These are phyloP conservation scores for Catocala nupta DNA, from an alignment of 2,888 invertebrate genomes.

Conservation along the genomic window DNA sequence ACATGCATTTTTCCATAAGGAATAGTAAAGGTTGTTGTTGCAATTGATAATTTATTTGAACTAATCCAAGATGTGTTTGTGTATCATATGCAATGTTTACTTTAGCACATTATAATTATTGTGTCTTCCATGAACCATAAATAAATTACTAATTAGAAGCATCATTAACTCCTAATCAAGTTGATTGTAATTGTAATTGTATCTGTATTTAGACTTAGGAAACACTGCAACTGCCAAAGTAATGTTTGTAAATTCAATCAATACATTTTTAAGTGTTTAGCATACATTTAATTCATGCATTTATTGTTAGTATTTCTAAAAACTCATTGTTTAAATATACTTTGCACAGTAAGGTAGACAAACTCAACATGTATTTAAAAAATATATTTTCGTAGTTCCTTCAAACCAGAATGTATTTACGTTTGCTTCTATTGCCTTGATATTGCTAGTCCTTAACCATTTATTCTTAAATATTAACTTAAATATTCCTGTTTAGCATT, in stretches of 20 bases:
- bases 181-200: slow-evolving; percentile 34
- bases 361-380: slow-evolving; percentile 19
- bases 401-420: slow-evolving; percentile 27
- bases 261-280: slow-evolving; percentile 7
- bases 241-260: slow-evolving; percentile 24
- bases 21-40: slow-evolving; percentile 1
- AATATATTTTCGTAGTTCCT: slow-evolving; percentile 57
- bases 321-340: no score
- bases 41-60: slow-evolving; percentile 4
- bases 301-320: slow-evolving; percentile 22
- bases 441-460: slow-evolving; percentile 55
- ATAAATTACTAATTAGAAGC: slow-evolving; percentile 51
- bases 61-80: slow-evolving; percentile 19
- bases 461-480: slow-evolving; percentile 27
- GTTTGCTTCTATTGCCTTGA: slow-evolving; percentile 48
- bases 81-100: slow-evolving; percentile 21
- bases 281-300: slow-evolving; percentile 38
- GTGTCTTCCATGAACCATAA: slow-evolving; percentile 64
- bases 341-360: slow-evolving; percentile 19
- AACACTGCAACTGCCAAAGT: slow-evolving; percentile 44
- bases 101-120: slow-evolving; percentile 45
- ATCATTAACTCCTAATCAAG: slow-evolving; percentile 45
- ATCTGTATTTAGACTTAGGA: slow-evolving; percentile 19
- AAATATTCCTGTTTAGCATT: slow-evolving; percentile 36
- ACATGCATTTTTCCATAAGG: neutral